Evolutionary conservation across 2,888 invertebrate genomes (phyloP).

Genomic region (Protophormia terraenovae): DNA sequence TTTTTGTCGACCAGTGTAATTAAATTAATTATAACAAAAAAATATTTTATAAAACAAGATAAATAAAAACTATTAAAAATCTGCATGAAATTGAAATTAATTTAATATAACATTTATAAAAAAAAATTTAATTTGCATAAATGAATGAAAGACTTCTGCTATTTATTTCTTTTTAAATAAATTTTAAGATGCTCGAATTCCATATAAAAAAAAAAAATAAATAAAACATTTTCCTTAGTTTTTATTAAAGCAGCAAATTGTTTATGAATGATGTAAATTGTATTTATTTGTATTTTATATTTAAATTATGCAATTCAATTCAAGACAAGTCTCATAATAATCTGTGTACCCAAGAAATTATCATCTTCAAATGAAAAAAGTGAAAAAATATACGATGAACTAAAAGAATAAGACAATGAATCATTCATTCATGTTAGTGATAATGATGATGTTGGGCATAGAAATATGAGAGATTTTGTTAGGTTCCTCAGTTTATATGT

Average conservation of each 20-base stretch:
- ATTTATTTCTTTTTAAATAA: background rate
- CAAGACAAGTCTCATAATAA: constrained; percentile 48
- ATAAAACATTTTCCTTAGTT: background rate
- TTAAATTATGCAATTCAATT: constrained; percentile 43
- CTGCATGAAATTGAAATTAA: no score
- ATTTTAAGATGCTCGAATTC: background rate
- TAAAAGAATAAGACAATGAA: no score
- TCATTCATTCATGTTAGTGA: background rate
- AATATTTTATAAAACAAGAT: no score
- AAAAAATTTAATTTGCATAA: no score
- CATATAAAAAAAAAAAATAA: background rate
- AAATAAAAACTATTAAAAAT: no score
- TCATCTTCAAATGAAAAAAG: constrained; percentile 17
- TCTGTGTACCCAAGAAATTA: constrained; percentile 43
- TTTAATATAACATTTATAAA: no score
- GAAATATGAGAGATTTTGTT: background rate
- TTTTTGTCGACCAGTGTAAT: no score
- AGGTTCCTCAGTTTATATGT: background rate
- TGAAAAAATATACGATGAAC: background rate
- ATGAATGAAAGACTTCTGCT: background rate
- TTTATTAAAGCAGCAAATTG: background rate
- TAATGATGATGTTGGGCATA: no score
- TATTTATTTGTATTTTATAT: constrained; percentile 21
- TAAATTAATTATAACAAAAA: no score
- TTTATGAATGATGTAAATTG: constrained; percentile 1